These are phyloP conservation scores for Scaptomyza hsui DNA, from an alignment of 1,140 invertebrate species.

Conservation along the genomic window DNA sequence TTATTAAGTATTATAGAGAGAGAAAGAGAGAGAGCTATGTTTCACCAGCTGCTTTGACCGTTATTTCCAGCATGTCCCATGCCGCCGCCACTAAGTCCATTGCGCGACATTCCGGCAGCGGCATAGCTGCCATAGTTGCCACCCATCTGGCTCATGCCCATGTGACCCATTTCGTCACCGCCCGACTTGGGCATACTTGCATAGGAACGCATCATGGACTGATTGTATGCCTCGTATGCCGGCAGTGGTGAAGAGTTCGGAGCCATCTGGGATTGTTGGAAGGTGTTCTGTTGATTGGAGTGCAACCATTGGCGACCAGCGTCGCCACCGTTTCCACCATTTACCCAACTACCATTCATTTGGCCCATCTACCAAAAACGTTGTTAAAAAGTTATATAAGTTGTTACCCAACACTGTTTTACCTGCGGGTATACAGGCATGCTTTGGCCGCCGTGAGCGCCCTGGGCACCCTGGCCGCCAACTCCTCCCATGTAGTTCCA, in stretches of 20 bases:
- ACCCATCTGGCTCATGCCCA: slow-evolving; percentile 32
- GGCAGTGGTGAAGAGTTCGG: not conserved
- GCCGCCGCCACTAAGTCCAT: slow-evolving; percentile 37
- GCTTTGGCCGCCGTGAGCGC: not conserved
- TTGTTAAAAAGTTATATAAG: no score
- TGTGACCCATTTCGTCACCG: not conserved
- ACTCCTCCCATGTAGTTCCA: slow-evolving; percentile 33
- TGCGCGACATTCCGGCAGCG: slow-evolving; percentile 14
- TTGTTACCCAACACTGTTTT: not conserved
- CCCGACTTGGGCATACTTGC: slow-evolving; percentile 10
- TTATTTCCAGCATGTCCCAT: slow-evolving; percentile 21
- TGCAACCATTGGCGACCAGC: slow-evolving; percentile 56
- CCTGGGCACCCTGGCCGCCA: slow-evolving; percentile 2
- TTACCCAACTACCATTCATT: slow-evolving; percentile 16
- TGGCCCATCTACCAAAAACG: slow-evolving; percentile 22
- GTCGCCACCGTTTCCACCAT: slow-evolving; percentile 9
- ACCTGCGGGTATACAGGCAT: slow-evolving; percentile 48
- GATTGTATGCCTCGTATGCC: slow-evolving; percentile 58
- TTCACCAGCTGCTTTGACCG: not conserved
- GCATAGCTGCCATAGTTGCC: slow-evolving; percentile 27
- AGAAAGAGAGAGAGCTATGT: not conserved
- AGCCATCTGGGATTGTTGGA: slow-evolving; percentile 11
- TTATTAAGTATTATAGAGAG: no score
- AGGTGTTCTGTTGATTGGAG: slow-evolving; percentile 50
- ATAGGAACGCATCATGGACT: slow-evolving; percentile 47